Percentiles rank a stretch among this genome's conserved stretches.
phyloP scores from a whole-genome alignment of 2,113 vertebrate genomes.

The Tupaia tana region DNA sequence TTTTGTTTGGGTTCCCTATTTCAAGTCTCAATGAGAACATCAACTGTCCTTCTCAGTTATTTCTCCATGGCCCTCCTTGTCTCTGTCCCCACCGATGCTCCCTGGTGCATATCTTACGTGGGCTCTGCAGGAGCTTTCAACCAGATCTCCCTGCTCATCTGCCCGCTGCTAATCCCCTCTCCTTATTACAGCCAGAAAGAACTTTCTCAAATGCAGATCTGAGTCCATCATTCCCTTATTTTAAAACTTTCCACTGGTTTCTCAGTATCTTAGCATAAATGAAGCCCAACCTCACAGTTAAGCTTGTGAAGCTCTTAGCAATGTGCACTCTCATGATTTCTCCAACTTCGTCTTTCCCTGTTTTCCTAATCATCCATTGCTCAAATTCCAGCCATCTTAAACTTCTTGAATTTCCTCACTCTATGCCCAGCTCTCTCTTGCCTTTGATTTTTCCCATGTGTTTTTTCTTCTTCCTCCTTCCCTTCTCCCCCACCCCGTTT shows the following conservation, averaged over 20 bases:
- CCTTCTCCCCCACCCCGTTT: neutral
- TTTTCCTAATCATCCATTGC: neutral
- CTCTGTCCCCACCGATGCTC: neutral
- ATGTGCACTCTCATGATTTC: neutral
- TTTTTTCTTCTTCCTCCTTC: neutral
- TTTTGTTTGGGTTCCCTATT: neutral
- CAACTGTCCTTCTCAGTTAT: neutral
- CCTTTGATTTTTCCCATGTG: accelerated
- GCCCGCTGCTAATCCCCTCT: neutral
- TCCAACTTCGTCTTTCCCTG: neutral
- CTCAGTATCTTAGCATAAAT: neutral
- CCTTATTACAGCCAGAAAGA: neutral
- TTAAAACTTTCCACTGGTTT: neutral
- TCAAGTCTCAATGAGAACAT: neutral
- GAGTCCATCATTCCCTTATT: neutral
- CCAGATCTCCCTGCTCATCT: neutral
- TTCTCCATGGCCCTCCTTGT: neutral
- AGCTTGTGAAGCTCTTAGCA: neutral
- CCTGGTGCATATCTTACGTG: neutral
- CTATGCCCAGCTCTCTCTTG: neutral
- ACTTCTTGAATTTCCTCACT: neutral
- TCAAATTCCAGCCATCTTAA: neutral
- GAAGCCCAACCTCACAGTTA: neutral
- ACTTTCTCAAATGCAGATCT: neutral
- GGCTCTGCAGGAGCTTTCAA: neutral